phyloP scores from a whole-genome alignment of 2,113 vertebrate species.

The Strix uralensis region DNA sequence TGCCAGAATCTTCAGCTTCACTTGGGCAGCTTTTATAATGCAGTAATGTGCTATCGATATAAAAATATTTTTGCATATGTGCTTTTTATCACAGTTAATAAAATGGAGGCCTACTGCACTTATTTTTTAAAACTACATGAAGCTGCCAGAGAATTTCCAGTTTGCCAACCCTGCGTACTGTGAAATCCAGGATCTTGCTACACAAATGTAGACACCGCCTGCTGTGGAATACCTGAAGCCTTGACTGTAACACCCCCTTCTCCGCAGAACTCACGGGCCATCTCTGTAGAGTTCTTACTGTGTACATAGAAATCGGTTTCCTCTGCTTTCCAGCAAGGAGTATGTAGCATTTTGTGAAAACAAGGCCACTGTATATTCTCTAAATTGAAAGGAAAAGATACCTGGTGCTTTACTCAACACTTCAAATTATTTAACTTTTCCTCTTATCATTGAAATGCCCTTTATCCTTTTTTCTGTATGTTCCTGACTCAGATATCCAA shows the following conservation, averaged over 20 bases:
- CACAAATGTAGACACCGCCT: slow-evolving; percentile 57
- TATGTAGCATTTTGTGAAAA: slow-evolving; percentile 27
- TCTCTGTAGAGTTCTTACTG: slow-evolving; percentile 39
- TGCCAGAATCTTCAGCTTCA: slow-evolving; percentile 67
- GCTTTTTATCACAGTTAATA: slow-evolving; percentile 68
- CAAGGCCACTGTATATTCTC: slow-evolving; percentile 31
- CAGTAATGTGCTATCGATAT: slow-evolving; percentile 63
- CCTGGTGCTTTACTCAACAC: slow-evolving; percentile 34
- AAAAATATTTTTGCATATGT: slow-evolving; percentile 66
- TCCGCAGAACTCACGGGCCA: background rate
- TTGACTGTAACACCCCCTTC: slow-evolving; percentile 55
- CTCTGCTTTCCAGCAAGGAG: slow-evolving; percentile 41
- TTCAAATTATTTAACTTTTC: background rate
- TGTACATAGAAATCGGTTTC: slow-evolving; percentile 36
- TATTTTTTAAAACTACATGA: slow-evolving; percentile 66
- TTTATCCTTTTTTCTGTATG: background rate
- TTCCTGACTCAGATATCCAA: background rate
- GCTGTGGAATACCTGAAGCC: slow-evolving; percentile 67
- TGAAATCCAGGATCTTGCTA: slow-evolving; percentile 65
- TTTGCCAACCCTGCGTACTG: slow-evolving; percentile 65
- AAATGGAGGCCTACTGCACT: slow-evolving; percentile 63
- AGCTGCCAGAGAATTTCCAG: slow-evolving; percentile 70
- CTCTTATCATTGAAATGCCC: background rate
- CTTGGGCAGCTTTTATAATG: slow-evolving; percentile 68
- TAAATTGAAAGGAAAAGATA: background rate